Conservation (phyloP, 2,888 invertebrate genomes). For the Corbicula japonica region DNA sequence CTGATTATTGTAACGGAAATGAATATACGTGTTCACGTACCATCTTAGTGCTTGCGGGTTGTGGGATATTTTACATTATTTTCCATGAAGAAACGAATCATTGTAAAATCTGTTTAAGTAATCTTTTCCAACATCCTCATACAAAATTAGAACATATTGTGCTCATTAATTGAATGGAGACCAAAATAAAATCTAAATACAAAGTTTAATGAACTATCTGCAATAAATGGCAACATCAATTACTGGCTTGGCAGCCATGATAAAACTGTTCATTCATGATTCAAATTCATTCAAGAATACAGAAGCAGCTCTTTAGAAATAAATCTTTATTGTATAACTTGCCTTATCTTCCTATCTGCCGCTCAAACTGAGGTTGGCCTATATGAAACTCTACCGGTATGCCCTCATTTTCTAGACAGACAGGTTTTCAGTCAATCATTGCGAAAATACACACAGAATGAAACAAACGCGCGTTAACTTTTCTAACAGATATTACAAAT, state of each 20-base stretch:
- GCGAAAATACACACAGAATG: constrained; percentile 29
- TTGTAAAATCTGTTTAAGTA: constrained; percentile 5
- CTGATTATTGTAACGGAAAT: too few species aligned
- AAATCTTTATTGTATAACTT: constrained; percentile 22
- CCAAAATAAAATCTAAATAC: neutral
- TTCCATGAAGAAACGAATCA: constrained; percentile 4
- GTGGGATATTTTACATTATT: too few species aligned
- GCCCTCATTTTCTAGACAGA: constrained; percentile 31
- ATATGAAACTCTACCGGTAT: constrained; percentile 33
- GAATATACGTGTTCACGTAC: neutral
- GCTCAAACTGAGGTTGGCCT: neutral
- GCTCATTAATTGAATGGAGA: neutral
- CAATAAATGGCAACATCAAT: neutral
- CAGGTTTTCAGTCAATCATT: constrained; percentile 38
- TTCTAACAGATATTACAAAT: constrained; percentile 23
- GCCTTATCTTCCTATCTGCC: constrained; percentile 17
- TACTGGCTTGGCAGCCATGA: neutral
- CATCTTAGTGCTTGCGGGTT: neutral
- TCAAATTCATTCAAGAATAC: constrained; percentile 20
- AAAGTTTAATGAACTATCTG: neutral
- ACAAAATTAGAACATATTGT: neutral
- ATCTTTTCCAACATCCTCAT: neutral
- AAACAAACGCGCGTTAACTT: constrained; percentile 12
- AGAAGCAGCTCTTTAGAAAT: constrained; percentile 6
- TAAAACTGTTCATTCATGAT: constrained; percentile 27